Conservation (phyloP, 2,797 vertebrate species). For the Fringilla coelebs region DNA sequence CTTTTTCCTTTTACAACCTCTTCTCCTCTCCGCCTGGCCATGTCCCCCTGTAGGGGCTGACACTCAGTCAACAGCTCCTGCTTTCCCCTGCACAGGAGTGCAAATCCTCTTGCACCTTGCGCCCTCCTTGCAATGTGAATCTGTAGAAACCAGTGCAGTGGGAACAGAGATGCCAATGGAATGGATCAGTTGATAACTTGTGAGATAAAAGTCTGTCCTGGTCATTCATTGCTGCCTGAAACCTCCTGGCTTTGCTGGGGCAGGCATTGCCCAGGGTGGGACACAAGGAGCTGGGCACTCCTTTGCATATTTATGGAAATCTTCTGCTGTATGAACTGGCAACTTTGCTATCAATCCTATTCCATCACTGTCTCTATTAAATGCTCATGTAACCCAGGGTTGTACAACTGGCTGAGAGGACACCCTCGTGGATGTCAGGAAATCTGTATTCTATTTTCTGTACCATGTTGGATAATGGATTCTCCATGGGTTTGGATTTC, state of each 20-base stretch:
- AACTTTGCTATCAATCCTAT: neutral
- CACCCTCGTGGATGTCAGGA: neutral
- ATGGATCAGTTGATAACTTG: neutral
- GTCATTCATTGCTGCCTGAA: neutral
- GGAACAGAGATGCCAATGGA: neutral
- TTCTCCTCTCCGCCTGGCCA: neutral
- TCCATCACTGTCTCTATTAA: neutral
- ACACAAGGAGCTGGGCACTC: fast-evolving
- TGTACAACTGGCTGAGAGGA: neutral
- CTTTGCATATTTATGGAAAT: neutral
- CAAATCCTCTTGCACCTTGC: neutral
- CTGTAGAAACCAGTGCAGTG: neutral
- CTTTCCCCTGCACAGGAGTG: neutral
- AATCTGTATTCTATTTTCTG: neutral
- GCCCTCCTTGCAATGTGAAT: neutral
- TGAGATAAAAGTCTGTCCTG: neutral
- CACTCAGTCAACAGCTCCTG: neutral
- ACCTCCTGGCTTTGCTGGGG: neutral
- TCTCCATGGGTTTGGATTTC: neutral
- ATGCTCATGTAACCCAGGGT: neutral
- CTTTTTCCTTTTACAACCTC: neutral
- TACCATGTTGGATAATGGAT: neutral
- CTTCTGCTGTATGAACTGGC: neutral
- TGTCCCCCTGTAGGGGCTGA: fast-evolving
- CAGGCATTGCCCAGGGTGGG: too few relatives aligned